Base-by-base conservation (phyloP, 2,888 invertebrate genomes). In the Arctia plantaginis region DNA sequence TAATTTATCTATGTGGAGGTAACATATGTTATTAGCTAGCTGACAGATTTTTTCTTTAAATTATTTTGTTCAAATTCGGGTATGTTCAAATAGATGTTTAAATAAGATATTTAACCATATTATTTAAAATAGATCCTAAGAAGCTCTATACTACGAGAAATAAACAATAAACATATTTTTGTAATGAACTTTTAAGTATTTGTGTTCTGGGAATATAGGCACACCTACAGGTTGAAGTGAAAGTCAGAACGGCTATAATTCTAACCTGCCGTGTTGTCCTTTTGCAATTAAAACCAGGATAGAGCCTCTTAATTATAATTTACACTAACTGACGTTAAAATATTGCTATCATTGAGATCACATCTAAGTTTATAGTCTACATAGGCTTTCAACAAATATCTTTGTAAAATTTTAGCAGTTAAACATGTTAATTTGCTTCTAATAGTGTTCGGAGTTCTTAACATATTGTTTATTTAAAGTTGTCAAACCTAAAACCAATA, bases 291-390 rank as follows among this genome's bases (percentile, higher is more conserved):
- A n/a, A 55, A n/a, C 55, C 23, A 55, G 55, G 55, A 55, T 55
- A 55, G 55, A n/a, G 55, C 23, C 12, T 3, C 13, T 55, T 55
- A 55, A 55, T 55, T 55, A 55, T 55, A 55, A 55, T 55, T 55
- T 55, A 55, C n/a, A 55, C 55, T 55, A n/a, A 55, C 55, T 55
- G n/a, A n/a, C 55, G n/a, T n/a, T n/a, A 55, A 55, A 55, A n/a
- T 55, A n/a, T 55, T 55, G 55, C n/a, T n/a, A 0, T 55, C n/a
- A 55, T 23, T 55, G 55, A 55, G 55, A 55, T 55, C 55, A 55
- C n/a, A 55, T n/a, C 55, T n/a, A 55, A 55, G n/a, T 55, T 55
- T 51, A 51, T 51, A 23, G 23, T 18, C 23, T 51, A 51, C 20
- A 51, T 51, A 23, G 51, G 23, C 51, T 51, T 51, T 8, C 8